Evolutionary conservation across 30 jellyfish, hydroid and myxozoan species (phyloP), one percentile per base, ranked within the genome.

Genomic region (Aurelia sp.): DNA sequence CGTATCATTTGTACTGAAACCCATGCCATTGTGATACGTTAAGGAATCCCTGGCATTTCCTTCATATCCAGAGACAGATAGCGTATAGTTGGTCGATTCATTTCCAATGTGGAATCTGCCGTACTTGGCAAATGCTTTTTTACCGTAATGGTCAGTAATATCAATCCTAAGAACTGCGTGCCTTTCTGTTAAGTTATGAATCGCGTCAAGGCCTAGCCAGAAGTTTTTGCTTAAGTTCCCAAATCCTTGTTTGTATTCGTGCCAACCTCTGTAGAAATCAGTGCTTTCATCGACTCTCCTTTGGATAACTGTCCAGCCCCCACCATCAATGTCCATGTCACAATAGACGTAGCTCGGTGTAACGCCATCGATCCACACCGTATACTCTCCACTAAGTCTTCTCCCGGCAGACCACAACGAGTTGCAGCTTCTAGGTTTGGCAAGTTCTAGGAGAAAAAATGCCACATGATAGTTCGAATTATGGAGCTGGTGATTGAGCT

Each of bases 251-350:
- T 18, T 35, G n/a, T 76, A 76, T 11, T 76, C 87, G 30, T 6
- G 12, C 87, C 87, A 76, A 8, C 38, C 33, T 17, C 87, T 51
- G 65, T 18, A 52, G 63, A 76, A 76, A 18, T 76, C 87, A 13
- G 61, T 73, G 24, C 38, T 50, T 9, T 1, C 38, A 21, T 64
- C 40, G 3, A 27, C 75, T 17, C 87, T 76, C 0, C 87, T 72
- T 31, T 76, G 87, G n/a, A 76, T n/a, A 12, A 76, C 87, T 0
- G 53, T 57, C 87, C 87, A 76, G 3, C 87, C 87, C 6, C 87
- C 74, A 1, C 74, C 55, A 17, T 55, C 63, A 10, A 73, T 76
- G 4, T 5, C 63, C 87, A 76, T 76, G 30, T 76, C 38, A 64
- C 87, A 76, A 44, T 44, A 44, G 13, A 44, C 55, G 2, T 44